phyloP scores from a whole-genome alignment of 2,797 vertebrate species.

The Phoxinus dragarum region DNA sequence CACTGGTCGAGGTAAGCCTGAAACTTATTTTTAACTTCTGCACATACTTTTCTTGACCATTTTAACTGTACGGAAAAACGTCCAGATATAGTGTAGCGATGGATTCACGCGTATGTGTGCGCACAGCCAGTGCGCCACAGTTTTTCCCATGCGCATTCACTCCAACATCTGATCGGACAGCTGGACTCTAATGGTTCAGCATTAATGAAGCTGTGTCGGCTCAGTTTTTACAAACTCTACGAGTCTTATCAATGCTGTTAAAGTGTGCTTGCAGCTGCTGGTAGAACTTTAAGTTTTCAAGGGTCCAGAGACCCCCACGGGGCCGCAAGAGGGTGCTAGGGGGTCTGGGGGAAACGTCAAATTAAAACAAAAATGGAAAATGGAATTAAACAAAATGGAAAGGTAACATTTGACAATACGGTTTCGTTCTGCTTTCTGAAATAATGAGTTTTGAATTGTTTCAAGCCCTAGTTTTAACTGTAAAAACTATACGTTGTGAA shows the following conservation, averaged over 20 bases:
- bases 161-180: slow-evolving; percentile 15
- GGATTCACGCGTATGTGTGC: background rate
- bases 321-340: slow-evolving; percentile 7
- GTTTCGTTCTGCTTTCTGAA: background rate
- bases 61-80: background rate
- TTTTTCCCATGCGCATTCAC: slow-evolving; percentile 47
- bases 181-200: background rate
- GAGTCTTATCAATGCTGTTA: background rate
- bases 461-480: background rate
- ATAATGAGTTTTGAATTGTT: background rate
- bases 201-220: background rate
- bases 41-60: background rate
- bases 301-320: background rate
- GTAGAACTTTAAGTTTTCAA: background rate
- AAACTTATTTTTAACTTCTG: background rate
- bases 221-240: background rate
- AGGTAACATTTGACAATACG: background rate
- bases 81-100: background rate
- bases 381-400: background rate
- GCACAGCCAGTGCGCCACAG: slow-evolving; percentile 31
- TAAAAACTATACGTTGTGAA: background rate
- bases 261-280: background rate
- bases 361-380: background rate
- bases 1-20: background rate
- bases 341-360: background rate